These are phyloP conservation scores for Ormia ochracea DNA, from an alignment of 2,888 invertebrate species.

Conservation along the genomic window DNA sequence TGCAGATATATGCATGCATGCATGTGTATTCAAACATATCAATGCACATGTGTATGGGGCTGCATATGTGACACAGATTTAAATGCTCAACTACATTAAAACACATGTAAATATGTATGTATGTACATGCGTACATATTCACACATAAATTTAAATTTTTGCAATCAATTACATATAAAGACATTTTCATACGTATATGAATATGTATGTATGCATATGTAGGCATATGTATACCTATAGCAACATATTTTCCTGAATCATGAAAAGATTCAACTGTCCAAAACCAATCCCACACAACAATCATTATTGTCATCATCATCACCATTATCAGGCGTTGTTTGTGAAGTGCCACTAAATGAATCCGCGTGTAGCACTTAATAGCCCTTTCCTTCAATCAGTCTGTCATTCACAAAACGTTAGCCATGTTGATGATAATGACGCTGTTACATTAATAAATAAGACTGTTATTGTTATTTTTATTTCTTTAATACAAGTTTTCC, in stretches of 20 bases:
- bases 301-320: conserved; percentile 15
- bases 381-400: neutral
- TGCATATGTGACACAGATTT: no score
- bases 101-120: neutral
- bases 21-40: neutral
- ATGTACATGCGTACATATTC: neutral
- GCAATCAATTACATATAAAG: neutral
- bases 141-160: neutral
- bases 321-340: neutral
- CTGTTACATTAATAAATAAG: conserved; percentile 54
- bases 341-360: conserved; percentile 18
- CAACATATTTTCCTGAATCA: conserved; percentile 38
- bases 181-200: neutral
- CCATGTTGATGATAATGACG: conserved; percentile 42
- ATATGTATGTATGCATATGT: neutral
- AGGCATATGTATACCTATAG: no score
- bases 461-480: conserved; percentile 41
- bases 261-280: conserved; percentile 37
- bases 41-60: neutral
- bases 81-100: no score
- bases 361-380: conserved; percentile 42
- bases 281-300: conserved; percentile 16
- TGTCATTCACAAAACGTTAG: neutral
- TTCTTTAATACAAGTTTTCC: neutral
- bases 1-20: neutral